Conservation (phyloP, 1,140 invertebrate species). For the Apis florea region DNA sequence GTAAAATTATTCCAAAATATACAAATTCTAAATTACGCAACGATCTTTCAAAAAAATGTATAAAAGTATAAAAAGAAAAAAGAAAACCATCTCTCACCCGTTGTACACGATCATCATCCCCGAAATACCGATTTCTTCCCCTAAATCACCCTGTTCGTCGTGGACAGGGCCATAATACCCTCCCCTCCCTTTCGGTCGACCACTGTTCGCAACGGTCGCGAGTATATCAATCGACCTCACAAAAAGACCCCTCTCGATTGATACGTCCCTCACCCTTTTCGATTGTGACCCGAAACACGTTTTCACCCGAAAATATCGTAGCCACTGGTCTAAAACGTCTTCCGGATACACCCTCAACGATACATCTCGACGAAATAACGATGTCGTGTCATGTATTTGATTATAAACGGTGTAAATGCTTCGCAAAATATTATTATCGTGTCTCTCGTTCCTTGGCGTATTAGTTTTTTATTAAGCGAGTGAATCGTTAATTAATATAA, state of each 20-base stretch:
- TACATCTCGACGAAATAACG: slow-evolving; percentile 26
- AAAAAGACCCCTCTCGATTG: slow-evolving; percentile 38
- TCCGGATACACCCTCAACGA: slow-evolving; percentile 10
- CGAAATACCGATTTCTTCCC: not conserved
- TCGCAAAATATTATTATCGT: slow-evolving; percentile 43
- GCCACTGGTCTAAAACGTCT: slow-evolving; percentile 19
- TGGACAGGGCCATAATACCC: not conserved
- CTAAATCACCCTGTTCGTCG: not conserved
- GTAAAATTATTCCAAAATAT: too few relatives aligned
- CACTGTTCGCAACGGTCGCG: slow-evolving; percentile 8
- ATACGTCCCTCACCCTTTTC: slow-evolving; percentile 36
- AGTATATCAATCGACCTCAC: slow-evolving; percentile 52
- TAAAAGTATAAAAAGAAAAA: too few relatives aligned
- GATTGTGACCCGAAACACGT: slow-evolving; percentile 24
- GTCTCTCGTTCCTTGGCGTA: not conserved
- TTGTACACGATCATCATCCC: not conserved
- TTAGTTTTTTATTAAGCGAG: not conserved
- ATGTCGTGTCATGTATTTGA: not conserved
- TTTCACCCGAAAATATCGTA: slow-evolving; percentile 54
- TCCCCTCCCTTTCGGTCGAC: not conserved
- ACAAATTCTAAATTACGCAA: too few relatives aligned
- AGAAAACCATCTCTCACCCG: too few relatives aligned
- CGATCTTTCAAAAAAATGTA: too few relatives aligned
- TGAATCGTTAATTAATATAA: too few relatives aligned
- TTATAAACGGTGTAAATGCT: not conserved